A percentile compares a stretch with the other conserved stretches of the same genome.
These are phyloP conservation scores for Peromyscus melanophrys DNA, from an alignment of 2,797 vertebrate genomes.

Conservation along the genomic window DNA sequence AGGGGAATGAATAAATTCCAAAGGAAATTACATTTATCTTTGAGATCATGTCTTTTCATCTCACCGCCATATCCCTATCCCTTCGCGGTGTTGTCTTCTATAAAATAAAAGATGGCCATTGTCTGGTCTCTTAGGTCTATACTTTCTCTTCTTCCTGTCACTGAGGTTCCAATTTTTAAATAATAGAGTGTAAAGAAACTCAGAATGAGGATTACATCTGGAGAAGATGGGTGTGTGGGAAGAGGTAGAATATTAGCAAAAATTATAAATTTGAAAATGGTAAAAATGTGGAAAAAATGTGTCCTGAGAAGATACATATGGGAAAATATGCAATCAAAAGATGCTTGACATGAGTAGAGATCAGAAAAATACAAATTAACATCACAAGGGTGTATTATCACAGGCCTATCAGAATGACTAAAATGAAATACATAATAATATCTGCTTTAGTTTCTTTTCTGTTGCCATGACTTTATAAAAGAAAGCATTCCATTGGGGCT, in stretches of 20 bases:
- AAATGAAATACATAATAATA: neutral
- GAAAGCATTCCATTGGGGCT: neutral
- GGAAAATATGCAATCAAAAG: neutral
- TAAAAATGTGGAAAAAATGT: neutral
- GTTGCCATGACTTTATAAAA: neutral
- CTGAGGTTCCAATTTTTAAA: neutral
- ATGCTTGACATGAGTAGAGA: neutral
- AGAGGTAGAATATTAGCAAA: neutral
- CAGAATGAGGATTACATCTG: neutral
- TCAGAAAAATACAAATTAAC: constrained; percentile 18
- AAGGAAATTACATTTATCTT: neutral
- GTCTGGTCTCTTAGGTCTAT: neutral
- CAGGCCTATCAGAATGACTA: neutral
- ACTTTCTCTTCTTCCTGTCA: neutral
- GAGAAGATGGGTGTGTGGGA: neutral
- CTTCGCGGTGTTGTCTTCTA: neutral
- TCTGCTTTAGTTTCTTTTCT: neutral
- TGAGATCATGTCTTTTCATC: neutral
- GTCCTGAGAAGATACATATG: neutral
- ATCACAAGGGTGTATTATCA: neutral
- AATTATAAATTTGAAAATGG: neutral
- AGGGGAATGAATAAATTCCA: neutral
- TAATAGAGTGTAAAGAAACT: neutral
- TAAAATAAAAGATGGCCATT: neutral
- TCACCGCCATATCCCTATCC: neutral